These are phyloP conservation scores for Australoheros facetus DNA, from an alignment of 2,797 vertebrate species.

Conservation along the genomic window DNA sequence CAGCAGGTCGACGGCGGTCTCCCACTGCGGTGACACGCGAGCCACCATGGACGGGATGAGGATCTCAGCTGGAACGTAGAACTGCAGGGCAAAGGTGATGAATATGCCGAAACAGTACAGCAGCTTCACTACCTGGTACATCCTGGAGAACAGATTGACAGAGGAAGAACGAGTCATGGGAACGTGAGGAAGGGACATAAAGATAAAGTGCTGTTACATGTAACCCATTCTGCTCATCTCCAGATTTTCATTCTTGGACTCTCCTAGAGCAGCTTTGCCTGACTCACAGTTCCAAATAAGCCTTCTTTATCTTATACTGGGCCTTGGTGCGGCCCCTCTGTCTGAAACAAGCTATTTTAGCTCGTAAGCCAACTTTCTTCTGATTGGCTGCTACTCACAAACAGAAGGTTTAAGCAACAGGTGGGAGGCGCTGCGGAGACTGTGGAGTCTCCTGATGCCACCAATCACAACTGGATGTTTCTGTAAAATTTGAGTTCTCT, in stretches of 20 bases:
- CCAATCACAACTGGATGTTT: too few species aligned
- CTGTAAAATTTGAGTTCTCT: too few species aligned
- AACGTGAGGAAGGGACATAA: not conserved
- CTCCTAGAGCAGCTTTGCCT: not conserved
- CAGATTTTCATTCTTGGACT: not conserved
- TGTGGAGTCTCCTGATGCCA: too few species aligned
- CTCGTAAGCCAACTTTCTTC: not conserved
- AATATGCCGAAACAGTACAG: slow-evolving; percentile 94
- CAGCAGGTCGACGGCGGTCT: slow-evolving; percentile 80
- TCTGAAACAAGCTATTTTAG: not conserved
- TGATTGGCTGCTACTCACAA: not conserved
- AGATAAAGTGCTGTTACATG: not conserved
- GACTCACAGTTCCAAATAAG: not conserved
- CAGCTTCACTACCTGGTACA: slow-evolving; percentile 94
- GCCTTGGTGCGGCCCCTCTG: not conserved
- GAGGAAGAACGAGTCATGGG: not conserved
- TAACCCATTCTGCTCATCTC: not conserved
- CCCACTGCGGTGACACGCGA: slow-evolving; percentile 79
- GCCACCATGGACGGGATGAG: slow-evolving; percentile 83
- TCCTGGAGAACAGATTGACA: slow-evolving; percentile 75
- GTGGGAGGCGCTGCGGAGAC: not conserved
- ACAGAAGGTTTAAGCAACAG: not conserved
- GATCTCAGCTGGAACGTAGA: slow-evolving; percentile 95
- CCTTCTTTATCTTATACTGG: not conserved
- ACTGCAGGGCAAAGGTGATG: slow-evolving; percentile 95